Percentiles rank a stretch among this genome's conserved stretches.
Conservation (phyloP, 2,888 invertebrate species). For the Cloeon dipterum region DNA sequence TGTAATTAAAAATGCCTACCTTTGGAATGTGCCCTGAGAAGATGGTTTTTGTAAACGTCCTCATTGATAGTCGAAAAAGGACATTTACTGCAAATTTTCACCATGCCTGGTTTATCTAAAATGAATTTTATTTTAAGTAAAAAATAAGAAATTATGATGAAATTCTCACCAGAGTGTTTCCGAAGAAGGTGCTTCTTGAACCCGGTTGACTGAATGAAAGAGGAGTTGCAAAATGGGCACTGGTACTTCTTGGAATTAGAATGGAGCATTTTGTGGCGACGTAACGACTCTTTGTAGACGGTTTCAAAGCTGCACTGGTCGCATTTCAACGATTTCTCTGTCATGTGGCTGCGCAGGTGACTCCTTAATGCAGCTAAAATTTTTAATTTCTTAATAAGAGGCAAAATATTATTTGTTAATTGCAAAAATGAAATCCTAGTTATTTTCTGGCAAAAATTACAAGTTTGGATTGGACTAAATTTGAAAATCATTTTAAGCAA, state of each 20-base stretch:
- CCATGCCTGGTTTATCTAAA: no score
- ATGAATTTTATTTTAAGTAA: no score
- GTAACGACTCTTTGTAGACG: conserved; percentile 50
- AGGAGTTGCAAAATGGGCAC: conserved; percentile 41
- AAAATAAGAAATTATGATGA: not conserved
- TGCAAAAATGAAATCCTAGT: no score
- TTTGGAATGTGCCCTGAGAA: no score
- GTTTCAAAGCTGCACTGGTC: conserved; percentile 41
- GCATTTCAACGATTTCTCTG: conserved; percentile 54
- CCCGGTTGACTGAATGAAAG: conserved; percentile 41
- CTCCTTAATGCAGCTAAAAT: conserved; percentile 35
- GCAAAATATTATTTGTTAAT: no score
- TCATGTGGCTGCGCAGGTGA: conserved; percentile 51
- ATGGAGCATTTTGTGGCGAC: conserved; percentile 38
- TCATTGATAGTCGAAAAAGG: not conserved
- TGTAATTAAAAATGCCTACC: not conserved
- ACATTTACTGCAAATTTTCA: not conserved
- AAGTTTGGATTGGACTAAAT: no score
- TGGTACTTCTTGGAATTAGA: conserved; percentile 29
- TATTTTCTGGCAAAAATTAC: no score
- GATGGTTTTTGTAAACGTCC: not conserved
- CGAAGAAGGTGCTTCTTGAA: conserved; percentile 23
- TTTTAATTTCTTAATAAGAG: no score
- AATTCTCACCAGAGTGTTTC: not conserved
- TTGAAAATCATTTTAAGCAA: no score